Evolutionary conservation across 1,140 invertebrate genomes (phyloP), one percentile per base, ranked within the genome.

Genomic region (Scaptomyza graminum): DNA sequence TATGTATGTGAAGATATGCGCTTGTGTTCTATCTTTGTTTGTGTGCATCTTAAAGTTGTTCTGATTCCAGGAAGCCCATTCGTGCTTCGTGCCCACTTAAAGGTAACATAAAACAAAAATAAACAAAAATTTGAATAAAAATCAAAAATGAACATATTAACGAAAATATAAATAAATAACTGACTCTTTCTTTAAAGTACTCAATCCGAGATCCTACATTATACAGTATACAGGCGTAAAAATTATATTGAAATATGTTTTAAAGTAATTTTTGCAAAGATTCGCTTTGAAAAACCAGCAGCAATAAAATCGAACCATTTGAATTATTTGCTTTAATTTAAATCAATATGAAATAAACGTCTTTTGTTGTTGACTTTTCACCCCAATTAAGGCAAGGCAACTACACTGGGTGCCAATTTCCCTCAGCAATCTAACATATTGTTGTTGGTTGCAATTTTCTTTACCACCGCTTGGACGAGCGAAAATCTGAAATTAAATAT

Each of bases 401-500:
- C 31, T 34, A 9, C 31, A 8, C 31, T 34, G 7, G 7, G 31
- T 34, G 37, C 8, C 44, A 46, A 16, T 6, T 31, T 9, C 3
- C n/a, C 22, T 15, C 22, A 28, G n/a, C 18, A 12, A 13, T 51
- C 13, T 7, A 51, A 22, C 18, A 2, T 8, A 44, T 22, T 5
- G 2, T 11, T 25, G 22, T 64, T 15, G 16, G 13, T 15, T 41
- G 5, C 31, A 43, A 47, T 34, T 41, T 57, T 57, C n/a, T 69
- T 70, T 57, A 13, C 28, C 28, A 61, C 47, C 18, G 13, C 34
- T 56, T 64, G 28, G 43, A 37, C 68, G 61, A 65, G 50, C 28
- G 44, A 44, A 41, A n/a, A n/a, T 41, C 18, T 52, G 51, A 55
- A 34, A 22, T 57, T 47, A 72, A 84, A 66, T 73, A 79, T 84